Base-by-base conservation (phyloP, 1,140 invertebrate species). In the Drosophila miranda region DNA sequence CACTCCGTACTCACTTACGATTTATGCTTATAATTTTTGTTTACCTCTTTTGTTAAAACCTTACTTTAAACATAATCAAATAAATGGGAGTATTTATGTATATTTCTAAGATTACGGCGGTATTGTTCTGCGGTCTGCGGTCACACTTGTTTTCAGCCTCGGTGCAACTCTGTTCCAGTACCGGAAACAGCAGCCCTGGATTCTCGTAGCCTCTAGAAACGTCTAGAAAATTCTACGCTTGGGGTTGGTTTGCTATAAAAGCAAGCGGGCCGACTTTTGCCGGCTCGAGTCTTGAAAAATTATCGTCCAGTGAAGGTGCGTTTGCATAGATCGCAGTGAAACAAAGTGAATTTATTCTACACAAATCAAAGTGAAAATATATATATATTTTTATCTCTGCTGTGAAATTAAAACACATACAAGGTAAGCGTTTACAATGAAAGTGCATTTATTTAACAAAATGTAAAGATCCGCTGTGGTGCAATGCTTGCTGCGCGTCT, bases 111-210 rank as follows among this genome's bases (percentile, higher is more conserved):
- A 26, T 26, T 5, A 26, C 0, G 23, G 5, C 23, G 23, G 23
- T 26, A 26, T 26, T 26, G 4, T 5, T 26, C 4, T 16, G 16
- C 16, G 4, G 23, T 26, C 23, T 5, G 5, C 23, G 28, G 28
- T 30, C 28, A 30, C 28, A 30, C 28, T 8, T 5, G 4, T 26
- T 26, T 26, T 26, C 28, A 34, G 30, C 34, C 34, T 4, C 34
- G 0, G 34, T 41, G 55, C 78, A 67, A 58, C 78, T 30, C 58
- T 68, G 28, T 34, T 6, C 6, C 6, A 51, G 34, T 4, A 67
- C 81, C 78, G 81, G 81, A 84, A 63, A 21, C 54, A 2, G 61
- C 13, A 60, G 83, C 77, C 81, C 81, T 80, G 64, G 28, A 58
- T 21, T 74, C 63, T 67, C 48, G 80, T 77, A 84, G 13, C 9